Evolutionary conservation across 2,113 vertebrate genomes (phyloP).

Genomic region (Tympanuchus pallidicinctus): DNA sequence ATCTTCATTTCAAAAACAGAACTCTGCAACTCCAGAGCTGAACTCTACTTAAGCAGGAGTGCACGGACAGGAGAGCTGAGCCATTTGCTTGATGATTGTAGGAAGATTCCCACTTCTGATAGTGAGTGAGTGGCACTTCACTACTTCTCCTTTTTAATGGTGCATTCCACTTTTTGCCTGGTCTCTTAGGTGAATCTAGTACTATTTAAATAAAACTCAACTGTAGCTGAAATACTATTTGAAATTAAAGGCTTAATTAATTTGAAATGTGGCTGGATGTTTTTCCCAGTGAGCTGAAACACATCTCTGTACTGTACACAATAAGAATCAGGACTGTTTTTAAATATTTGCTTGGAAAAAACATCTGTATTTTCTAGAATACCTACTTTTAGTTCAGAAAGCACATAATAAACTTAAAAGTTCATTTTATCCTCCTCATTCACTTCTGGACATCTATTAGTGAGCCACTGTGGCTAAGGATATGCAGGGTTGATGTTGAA

Average conservation of each 20-base stretch:
- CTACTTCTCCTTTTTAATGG: not conserved
- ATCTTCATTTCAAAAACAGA: not conserved
- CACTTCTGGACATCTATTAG: not conserved
- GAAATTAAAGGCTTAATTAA: conserved; percentile 12
- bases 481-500: not conserved
- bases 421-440: not conserved
- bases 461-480: not conserved
- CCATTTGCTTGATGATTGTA: not conserved
- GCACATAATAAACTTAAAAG: not conserved
- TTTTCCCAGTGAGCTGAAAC: not conserved
- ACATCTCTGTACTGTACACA: not conserved
- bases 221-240: conserved; percentile 27
- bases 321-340: not conserved
- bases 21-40: not conserved
- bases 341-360: not conserved
- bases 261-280: conserved; percentile 3
- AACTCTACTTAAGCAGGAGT: not conserved
- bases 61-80: not conserved
- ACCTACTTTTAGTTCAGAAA: not conserved
- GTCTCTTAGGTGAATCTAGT: not conserved
- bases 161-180: conserved; percentile 10
- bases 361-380: not conserved
- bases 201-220: conserved; percentile 29
- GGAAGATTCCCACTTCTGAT: conserved; percentile 25
- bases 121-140: not conserved